Conservation (phyloP, 1,140 invertebrate genomes). For the Neuroterus valhalla region DNA sequence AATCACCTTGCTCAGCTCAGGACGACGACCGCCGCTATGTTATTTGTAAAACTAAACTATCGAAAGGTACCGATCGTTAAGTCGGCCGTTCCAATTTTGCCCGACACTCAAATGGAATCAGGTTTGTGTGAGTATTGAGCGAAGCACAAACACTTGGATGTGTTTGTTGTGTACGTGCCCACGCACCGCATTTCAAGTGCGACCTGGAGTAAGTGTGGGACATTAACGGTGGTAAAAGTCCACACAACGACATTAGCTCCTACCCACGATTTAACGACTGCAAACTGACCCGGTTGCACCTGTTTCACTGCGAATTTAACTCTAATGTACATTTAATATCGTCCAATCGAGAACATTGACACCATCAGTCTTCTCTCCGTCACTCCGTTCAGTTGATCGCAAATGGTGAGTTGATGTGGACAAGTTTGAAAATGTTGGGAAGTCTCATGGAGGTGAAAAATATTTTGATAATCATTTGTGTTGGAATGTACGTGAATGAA, state of each 20-base stretch:
- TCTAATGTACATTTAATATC: constrained; percentile 44
- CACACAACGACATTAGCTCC: constrained; percentile 46
- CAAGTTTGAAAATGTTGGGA: constrained; percentile 21
- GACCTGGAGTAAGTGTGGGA: constrained; percentile 42
- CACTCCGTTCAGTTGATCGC: too few species aligned
- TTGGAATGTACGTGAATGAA: too few species aligned
- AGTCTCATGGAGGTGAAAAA: constrained; percentile 40
- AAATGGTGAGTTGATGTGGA: too few species aligned
- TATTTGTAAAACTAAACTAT: constrained; percentile 50
- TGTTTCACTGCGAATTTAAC: constrained; percentile 48
- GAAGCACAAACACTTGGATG: constrained; percentile 32
- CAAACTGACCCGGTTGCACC: constrained; percentile 43
- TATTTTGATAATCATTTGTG: constrained; percentile 46
- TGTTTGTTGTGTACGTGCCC: constrained; percentile 37
- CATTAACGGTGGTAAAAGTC: constrained; percentile 50
- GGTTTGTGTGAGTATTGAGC: constrained; percentile 38
- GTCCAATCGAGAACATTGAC: constrained; percentile 5
- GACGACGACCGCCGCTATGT: constrained; percentile 41
- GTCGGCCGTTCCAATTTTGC: constrained; percentile 52
- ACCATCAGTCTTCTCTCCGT: not conserved
- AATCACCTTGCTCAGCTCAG: constrained; percentile 40
- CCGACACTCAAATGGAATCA: constrained; percentile 46
- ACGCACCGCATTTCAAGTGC: constrained; percentile 41
- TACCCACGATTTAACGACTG: constrained; percentile 51
- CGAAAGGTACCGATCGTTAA: constrained; percentile 52